phyloP scores from a whole-genome alignment of 1,140 invertebrate genomes.

The Calephelis nemesis region DNA sequence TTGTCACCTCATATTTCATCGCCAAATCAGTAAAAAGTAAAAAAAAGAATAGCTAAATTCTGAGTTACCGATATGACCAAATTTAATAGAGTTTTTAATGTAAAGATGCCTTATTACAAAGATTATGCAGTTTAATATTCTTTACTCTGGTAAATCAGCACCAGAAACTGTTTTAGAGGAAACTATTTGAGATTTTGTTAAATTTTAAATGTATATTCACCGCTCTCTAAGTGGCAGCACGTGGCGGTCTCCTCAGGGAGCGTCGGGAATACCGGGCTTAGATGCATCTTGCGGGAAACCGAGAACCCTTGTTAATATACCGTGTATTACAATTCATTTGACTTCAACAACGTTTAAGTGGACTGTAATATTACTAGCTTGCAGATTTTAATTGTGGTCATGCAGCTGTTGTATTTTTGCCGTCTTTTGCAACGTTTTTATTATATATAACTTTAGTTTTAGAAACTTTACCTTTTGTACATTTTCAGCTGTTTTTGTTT shows the following conservation, averaged over 20 bases:
- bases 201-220: slow-evolving; percentile 52
- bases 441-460: too few relatives aligned
- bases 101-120: neutral
- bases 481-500: too few relatives aligned
- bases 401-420: slow-evolving; percentile 2
- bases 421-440: too few relatives aligned
- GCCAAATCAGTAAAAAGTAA: too few relatives aligned
- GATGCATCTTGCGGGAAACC: slow-evolving; percentile 68
- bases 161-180: slow-evolving; percentile 33
- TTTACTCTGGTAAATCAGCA: too few relatives aligned
- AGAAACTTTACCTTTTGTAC: too few relatives aligned
- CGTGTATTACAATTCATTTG: slow-evolving; percentile 66
- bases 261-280: slow-evolving; percentile 53
- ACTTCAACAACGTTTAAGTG: slow-evolving; percentile 47
- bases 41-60: too few relatives aligned
- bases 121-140: neutral
- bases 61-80: too few relatives aligned
- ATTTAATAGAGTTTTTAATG: too few relatives aligned
- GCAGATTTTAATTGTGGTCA: slow-evolving; percentile 26
- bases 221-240: slow-evolving; percentile 68
- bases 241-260: slow-evolving; percentile 54
- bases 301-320: slow-evolving; percentile 59
- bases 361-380: slow-evolving; percentile 8
- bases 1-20: too few relatives aligned
- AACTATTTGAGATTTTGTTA: slow-evolving; percentile 41